Evolutionary conservation across 2,797 vertebrate species (phyloP).

Genomic region (Enteromius fasciolatus): DNA sequence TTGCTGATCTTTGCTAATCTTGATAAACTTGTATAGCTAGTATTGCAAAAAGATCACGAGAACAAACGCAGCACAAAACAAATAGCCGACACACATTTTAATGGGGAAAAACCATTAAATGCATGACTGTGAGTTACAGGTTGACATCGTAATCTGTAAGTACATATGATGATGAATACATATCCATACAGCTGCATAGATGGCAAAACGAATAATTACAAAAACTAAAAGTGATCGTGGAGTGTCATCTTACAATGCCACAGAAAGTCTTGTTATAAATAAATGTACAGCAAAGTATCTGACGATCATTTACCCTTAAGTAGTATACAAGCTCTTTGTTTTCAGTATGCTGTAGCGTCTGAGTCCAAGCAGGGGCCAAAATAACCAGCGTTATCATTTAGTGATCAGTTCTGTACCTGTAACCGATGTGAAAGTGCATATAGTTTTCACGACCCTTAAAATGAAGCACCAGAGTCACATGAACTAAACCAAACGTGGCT

Average conservation of each 20-base stretch:
- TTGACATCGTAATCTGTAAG: constrained; percentile 36
- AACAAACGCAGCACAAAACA: constrained; percentile 46
- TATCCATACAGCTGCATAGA: constrained; percentile 1
- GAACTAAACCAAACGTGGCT: not conserved
- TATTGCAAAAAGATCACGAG: not conserved
- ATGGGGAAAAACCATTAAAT: constrained; percentile 62
- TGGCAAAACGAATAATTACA: not conserved
- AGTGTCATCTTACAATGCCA: not conserved
- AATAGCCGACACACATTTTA: constrained; percentile 65
- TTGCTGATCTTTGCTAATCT: not conserved
- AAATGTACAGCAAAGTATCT: constrained; percentile 22
- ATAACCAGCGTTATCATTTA: not conserved
- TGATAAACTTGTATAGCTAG: not conserved
- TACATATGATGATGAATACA: constrained; percentile 36
- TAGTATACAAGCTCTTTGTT: not conserved
- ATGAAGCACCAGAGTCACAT: not conserved
- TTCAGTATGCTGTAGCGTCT: not conserved
- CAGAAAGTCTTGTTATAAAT: constrained; percentile 21
- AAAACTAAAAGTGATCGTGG: not conserved
- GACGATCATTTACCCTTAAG: not conserved
- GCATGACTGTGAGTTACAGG: constrained; percentile 50
- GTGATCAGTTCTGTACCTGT: not conserved
- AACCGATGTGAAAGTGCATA: not conserved
- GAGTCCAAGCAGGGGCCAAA: not conserved
- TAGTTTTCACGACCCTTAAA: not conserved